phyloP scores from a whole-genome alignment of 2,888 invertebrate genomes.

The Blera fallax region DNA sequence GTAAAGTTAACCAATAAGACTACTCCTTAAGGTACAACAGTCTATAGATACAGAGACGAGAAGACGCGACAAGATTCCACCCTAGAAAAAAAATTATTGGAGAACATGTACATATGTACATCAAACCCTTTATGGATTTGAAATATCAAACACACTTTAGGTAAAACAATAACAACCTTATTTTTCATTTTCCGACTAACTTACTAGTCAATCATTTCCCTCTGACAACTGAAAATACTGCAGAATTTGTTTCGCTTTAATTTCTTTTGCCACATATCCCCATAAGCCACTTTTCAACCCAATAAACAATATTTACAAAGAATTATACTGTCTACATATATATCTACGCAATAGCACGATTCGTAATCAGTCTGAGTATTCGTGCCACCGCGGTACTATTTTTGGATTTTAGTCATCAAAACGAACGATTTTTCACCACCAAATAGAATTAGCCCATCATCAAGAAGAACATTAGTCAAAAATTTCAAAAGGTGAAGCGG shows the following conservation, averaged over 20 bases:
- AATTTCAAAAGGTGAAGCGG: neutral
- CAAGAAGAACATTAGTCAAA: neutral
- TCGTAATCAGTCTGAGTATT: neutral
- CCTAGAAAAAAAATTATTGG: too few relatives aligned
- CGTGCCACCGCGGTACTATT: constrained; percentile 1
- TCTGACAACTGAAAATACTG: neutral
- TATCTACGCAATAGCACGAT: constrained; percentile 3
- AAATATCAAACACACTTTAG: too few relatives aligned
- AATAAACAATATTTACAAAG: neutral
- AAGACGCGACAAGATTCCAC: too few relatives aligned
- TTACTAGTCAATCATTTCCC: neutral
- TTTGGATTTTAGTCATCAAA: constrained; percentile 27
- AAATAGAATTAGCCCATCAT: neutral
- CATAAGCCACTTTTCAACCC: neutral
- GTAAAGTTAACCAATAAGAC: too few relatives aligned
- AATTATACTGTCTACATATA: neutral
- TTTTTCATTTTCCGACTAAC: neutral
- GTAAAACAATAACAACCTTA: too few relatives aligned
- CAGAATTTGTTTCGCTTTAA: neutral
- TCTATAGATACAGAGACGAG: too few relatives aligned
- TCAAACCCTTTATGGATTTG: too few relatives aligned
- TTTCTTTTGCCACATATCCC: neutral
- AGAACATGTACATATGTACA: too few relatives aligned
- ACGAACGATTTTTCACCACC: neutral
- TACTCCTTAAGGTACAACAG: too few relatives aligned